phyloP scores from a whole-genome alignment of 2,888 invertebrate species.

The Mycalesis mineus region DNA sequence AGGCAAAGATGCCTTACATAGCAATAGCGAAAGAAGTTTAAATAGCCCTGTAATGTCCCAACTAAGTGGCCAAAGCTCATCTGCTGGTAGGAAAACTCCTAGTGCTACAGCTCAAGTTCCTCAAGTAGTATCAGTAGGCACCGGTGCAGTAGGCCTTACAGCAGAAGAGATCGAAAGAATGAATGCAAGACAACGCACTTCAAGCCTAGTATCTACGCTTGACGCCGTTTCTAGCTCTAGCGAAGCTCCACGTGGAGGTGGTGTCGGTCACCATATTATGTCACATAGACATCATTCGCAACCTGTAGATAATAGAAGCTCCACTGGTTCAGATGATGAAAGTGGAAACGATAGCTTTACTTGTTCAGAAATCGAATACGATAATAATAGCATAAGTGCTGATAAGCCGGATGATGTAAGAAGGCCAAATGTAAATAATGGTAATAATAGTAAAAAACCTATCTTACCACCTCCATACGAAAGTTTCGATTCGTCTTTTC shows the following conservation, averaged over 20 bases:
- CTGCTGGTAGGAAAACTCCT: conserved; percentile 85
- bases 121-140: conserved; percentile 81
- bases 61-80: conserved; percentile 90
- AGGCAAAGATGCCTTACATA: conserved; percentile 92
- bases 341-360: conserved; percentile 98
- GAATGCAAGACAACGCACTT: conserved; percentile 91
- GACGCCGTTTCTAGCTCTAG: conserved; percentile 96
- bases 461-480: conserved; percentile 89
- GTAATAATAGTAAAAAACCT: conserved; percentile 79
- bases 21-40: conserved; percentile 93
- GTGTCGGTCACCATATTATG: conserved; percentile 82
- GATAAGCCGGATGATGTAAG: conserved; percentile 84
- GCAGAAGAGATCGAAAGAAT: conserved; percentile 95
- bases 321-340: conserved; percentile 90
- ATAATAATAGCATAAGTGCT: conserved; percentile 90
- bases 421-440: conserved; percentile 75
- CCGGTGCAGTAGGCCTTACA: conserved; percentile 88
- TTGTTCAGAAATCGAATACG: conserved; percentile 98
- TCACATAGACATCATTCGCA: conserved; percentile 86
- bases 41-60: conserved; percentile 96
- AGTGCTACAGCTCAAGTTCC: conserved; percentile 83
- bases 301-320: conserved; percentile 85
- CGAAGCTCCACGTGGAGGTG: conserved; percentile 85
- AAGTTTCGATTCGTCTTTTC: conserved; percentile 95
- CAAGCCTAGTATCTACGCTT: conserved; percentile 93